phyloP scores from a whole-genome alignment of 37 sponge, comb jelly and placozoan species.

The Aplysina aerophoba region DNA sequence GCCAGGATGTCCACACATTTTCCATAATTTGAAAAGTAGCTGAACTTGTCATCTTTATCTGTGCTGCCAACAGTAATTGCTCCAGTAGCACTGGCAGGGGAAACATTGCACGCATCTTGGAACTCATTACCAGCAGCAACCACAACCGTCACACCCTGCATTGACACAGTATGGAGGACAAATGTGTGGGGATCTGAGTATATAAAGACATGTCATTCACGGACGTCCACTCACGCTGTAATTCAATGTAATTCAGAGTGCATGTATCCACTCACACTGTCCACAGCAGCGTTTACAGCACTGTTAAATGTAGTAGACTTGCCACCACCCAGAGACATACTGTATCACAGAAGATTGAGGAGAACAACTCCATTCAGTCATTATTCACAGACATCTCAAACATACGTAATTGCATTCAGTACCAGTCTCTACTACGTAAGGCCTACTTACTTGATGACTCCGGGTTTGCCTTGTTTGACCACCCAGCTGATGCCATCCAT shows the following conservation, averaged over 20 bases:
- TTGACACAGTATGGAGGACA: neutral
- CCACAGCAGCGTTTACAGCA: slow-evolving; percentile 66
- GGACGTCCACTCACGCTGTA: no score
- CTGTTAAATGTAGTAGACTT: slow-evolving; percentile 46
- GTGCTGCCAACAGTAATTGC: slow-evolving; percentile 55
- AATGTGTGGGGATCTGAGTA: neutral
- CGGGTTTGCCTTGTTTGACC: slow-evolving; percentile 20
- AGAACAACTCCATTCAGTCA: neutral
- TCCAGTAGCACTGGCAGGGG: slow-evolving; percentile 59
- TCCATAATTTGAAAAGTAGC: slow-evolving; percentile 76
- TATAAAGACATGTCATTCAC: no score
- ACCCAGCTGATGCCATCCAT: slow-evolving; percentile 58
- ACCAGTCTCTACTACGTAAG: neutral
- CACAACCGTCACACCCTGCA: slow-evolving; percentile 66
- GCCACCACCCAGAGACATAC: slow-evolving; percentile 89
- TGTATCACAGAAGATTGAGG: neutral
- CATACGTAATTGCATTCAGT: neutral
- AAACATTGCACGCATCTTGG: slow-evolving; percentile 56
- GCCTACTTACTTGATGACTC: slow-evolving; percentile 34
- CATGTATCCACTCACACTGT: slow-evolving; percentile 38
- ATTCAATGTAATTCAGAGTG: neutral
- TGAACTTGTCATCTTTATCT: slow-evolving; percentile 50
- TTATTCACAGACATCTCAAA: neutral
- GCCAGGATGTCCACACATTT: slow-evolving; percentile 72
- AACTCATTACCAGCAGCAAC: slow-evolving; percentile 70